Percentiles rank a stretch among this genome's conserved stretches.
Conservation (phyloP, 2,113 vertebrate genomes). For the Maylandia zebra region DNA sequence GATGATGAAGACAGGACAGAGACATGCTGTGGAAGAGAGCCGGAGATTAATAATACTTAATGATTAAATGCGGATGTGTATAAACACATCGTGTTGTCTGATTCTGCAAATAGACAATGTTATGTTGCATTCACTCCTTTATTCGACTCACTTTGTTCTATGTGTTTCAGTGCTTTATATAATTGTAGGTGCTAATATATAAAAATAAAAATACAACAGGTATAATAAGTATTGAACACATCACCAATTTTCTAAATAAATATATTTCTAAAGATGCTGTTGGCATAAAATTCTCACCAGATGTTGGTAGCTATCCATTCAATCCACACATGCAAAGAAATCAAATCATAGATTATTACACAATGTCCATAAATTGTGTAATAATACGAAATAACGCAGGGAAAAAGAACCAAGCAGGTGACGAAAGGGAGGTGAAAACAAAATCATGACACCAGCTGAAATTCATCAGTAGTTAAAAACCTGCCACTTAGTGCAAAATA, state of each 20-base stretch:
- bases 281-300: not conserved
- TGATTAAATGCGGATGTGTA: not conserved
- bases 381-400: not conserved
- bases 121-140: not conserved
- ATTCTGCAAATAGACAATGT: not conserved
- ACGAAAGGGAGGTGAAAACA: not conserved
- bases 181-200: not conserved
- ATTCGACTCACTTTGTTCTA: not conserved
- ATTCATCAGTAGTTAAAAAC: not conserved
- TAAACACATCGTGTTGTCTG: not conserved
- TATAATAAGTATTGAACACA: not conserved
- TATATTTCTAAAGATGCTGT: not conserved
- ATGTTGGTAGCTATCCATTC: not conserved
- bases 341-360: not conserved
- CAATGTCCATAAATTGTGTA: not conserved
- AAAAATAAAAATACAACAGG: not conserved
- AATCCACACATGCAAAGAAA: not conserved
- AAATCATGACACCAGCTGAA: not conserved
- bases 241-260: not conserved
- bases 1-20: not conserved
- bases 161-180: not conserved
- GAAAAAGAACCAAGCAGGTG: not conserved
- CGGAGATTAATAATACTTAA: not conserved
- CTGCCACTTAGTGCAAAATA: not conserved
- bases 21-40: not conserved